Conservation (phyloP, 2,888 invertebrate species). For the Drosophila demipolita region DNA sequence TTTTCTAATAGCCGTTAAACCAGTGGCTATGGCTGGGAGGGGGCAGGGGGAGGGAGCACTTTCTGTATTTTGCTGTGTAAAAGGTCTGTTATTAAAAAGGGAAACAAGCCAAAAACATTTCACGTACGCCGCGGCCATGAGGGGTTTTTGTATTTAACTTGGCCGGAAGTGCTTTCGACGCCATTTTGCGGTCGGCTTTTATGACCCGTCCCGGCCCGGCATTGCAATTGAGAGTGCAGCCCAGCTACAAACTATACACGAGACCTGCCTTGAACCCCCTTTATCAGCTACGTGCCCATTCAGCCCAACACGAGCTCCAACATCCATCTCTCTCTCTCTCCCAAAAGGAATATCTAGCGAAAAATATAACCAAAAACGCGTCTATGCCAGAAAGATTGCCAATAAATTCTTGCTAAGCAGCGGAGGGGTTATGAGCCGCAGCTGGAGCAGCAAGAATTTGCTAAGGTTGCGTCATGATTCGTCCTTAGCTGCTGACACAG, state of each 20-base stretch:
- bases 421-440: slow-evolving; percentile 45
- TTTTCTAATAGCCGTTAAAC: slow-evolving; percentile 76
- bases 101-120: slow-evolving; percentile 66
- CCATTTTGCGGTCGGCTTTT: slow-evolving; percentile 74
- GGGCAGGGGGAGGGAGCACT: background rate
- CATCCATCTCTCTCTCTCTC: slow-evolving; percentile 32
- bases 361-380: slow-evolving; percentile 35
- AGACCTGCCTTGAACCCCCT: slow-evolving; percentile 40
- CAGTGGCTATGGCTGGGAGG: slow-evolving; percentile 8
- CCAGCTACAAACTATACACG: slow-evolving; percentile 27
- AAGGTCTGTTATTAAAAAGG: slow-evolving; percentile 54
- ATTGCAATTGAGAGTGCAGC: slow-evolving; percentile 64
- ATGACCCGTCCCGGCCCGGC: slow-evolving; percentile 28
- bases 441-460: slow-evolving; percentile 14
- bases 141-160: slow-evolving; percentile 53
- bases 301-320: slow-evolving; percentile 65
- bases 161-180: slow-evolving; percentile 76
- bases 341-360: background rate
- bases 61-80: slow-evolving; percentile 11
- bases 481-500: slow-evolving; percentile 43
- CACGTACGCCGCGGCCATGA: slow-evolving; percentile 54
- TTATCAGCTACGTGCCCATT: slow-evolving; percentile 66
- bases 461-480: slow-evolving; percentile 34
- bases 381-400: slow-evolving; percentile 57
- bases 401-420: slow-evolving; percentile 75